Evolutionary conservation across 2,888 invertebrate genomes (phyloP).

Genomic region (Hydriomena furcata): DNA sequence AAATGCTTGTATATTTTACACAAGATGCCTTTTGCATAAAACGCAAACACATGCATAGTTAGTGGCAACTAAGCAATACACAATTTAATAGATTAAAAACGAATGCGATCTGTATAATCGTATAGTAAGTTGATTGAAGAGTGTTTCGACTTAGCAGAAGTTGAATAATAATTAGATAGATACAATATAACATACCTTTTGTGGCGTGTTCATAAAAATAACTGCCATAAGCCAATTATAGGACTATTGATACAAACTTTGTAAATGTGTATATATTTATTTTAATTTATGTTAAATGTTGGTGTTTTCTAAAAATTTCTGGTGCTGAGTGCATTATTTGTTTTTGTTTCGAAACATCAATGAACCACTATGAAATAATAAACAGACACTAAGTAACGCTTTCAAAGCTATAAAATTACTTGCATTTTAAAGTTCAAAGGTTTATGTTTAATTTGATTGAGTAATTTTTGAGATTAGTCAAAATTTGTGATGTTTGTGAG

Average conservation of each 20-base stretch:
- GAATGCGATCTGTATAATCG: background rate
- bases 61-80: constrained; percentile 4
- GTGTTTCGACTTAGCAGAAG: background rate
- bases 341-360: constrained; percentile 47
- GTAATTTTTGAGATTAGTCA: constrained; percentile 56
- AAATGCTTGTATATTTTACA: constrained; percentile 13
- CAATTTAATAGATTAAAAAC: constrained; percentile 9
- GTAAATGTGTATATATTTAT: constrained; percentile 75
- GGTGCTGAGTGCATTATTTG: constrained; percentile 65
- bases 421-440: constrained; percentile 17
- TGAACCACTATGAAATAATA: constrained; percentile 27
- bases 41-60: constrained; percentile 4
- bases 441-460: constrained; percentile 37
- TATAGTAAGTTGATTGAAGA: background rate
- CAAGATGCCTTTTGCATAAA: constrained; percentile 14
- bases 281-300: constrained; percentile 68
- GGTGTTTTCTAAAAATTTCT: constrained; percentile 61
- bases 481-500: constrained; percentile 65
- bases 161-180: constrained; percentile 14
- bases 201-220: constrained; percentile 15
- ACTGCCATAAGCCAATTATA: constrained; percentile 24
- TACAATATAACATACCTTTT: constrained; percentile 8
- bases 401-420: constrained; percentile 19
- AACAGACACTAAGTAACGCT: constrained; percentile 36
- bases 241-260: constrained; percentile 45